Base-by-base conservation (phyloP, 1,140 invertebrate species). In the Alviniconcha marisindica region DNA sequence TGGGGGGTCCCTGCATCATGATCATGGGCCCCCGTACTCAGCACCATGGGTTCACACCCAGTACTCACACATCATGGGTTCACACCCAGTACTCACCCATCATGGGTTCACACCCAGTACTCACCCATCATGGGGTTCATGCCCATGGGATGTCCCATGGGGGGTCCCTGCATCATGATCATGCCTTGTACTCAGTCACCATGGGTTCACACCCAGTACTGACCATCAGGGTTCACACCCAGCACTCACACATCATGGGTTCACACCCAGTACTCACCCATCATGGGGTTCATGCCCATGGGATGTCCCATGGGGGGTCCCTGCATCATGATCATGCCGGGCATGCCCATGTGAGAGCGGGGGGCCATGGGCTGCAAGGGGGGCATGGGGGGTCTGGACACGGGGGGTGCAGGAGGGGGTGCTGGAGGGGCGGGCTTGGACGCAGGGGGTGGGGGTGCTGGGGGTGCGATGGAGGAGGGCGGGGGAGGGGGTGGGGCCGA, bases 401-500 rank as follows among this genome's bases (percentile, higher is more conserved):
- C 80, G 10, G 81, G 81, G 28, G 83, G 60, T 14, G 76, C 77
- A n/a, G 85, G 63, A 51, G 81, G n/a, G n/a, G n/a, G n/a, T n/a
- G n/a, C n/a, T n/a, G n/a, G 84, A 18, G 87, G 87, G 4, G 84
- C 84, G 18, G 85, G 83, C 2, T 73, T 83, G n/a, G 69, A 40
- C 0, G 77, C 80, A 79, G 81, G 73, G 21, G 82, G 87, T 21
- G 89, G 86, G 60, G 86, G 83, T 74, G 91, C 83, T 85, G 94
- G 93, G n/a, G 82, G 80, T 42, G 77, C n/a, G 24, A 85, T 77
- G 21, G 88, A 80, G 21, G 83, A 87, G 33, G 81, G 81, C 4
- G 86, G 84, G 14, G 90, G 88, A 14, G 87, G 88, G 40, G 89
- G 90, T 0, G 88, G 88, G 40, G 87, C 88, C 31, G 83, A 77